Percentiles rank a stretch among this genome's conserved stretches.
Evolutionary conservation across 2,797 vertebrate species (phyloP).

Genomic region (Masticophis lateralis): DNA sequence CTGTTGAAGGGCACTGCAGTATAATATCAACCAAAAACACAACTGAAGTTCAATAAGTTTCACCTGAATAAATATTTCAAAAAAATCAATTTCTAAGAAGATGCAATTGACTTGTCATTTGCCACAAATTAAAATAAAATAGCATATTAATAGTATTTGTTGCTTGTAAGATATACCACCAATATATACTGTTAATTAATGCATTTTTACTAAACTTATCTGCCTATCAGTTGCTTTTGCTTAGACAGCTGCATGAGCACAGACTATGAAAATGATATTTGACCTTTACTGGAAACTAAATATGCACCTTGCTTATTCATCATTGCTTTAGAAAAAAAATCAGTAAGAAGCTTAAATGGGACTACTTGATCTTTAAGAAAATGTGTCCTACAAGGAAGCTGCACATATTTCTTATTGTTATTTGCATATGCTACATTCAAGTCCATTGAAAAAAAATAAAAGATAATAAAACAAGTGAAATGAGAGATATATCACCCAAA

Average conservation of each 20-base stretch:
- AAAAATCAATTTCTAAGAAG: neutral
- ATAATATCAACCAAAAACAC: neutral
- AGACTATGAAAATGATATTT: constrained; percentile 54
- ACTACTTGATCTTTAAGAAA: constrained; percentile 61
- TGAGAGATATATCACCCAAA: constrained; percentile 70
- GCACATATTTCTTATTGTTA: constrained; percentile 52
- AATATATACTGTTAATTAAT: constrained; percentile 60
- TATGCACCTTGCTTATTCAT: constrained; percentile 56
- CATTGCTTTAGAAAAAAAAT: constrained; percentile 50
- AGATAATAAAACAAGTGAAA: constrained; percentile 73
- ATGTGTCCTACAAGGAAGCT: constrained; percentile 61
- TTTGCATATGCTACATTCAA: constrained; percentile 67
- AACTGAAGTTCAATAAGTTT: constrained; percentile 34
- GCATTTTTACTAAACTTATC: constrained; percentile 40
- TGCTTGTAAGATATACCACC: constrained; percentile 38
- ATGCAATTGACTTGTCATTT: neutral
- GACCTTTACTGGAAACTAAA: constrained; percentile 62
- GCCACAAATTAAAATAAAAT: neutral
- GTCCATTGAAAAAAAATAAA: constrained; percentile 67
- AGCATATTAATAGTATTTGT: constrained; percentile 8
- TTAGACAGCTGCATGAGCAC: constrained; percentile 40
- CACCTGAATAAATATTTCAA: neutral
- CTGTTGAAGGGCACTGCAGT: neutral
- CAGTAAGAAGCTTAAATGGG: constrained; percentile 53
- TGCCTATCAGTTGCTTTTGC: constrained; percentile 43